Conservation (phyloP, 2,888 invertebrate species). For the Maniola hyperantus region DNA sequence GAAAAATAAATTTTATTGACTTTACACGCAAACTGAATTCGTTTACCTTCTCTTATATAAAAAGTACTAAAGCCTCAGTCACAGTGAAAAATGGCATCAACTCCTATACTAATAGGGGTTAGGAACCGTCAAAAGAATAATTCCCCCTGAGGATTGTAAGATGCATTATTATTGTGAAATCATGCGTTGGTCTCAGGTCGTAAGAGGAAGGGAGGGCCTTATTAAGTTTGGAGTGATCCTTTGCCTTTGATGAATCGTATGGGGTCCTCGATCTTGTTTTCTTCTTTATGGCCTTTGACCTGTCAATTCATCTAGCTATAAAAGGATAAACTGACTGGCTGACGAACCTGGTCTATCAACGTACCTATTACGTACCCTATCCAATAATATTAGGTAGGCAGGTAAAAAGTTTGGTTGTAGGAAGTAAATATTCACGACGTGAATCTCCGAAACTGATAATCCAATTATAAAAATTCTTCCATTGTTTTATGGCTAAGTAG, state of each 20-base stretch:
- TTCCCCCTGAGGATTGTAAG: slow-evolving; percentile 13
- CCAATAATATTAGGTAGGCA: too few relatives aligned
- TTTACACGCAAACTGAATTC: slow-evolving; percentile 25
- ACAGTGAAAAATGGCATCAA: slow-evolving; percentile 9
- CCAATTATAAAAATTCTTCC: too few relatives aligned
- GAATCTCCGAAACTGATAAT: too few relatives aligned
- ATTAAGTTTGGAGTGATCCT: slow-evolving; percentile 29
- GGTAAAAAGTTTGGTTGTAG: too few relatives aligned
- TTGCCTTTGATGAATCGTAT: slow-evolving; percentile 28
- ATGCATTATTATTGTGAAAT: slow-evolving; percentile 36
- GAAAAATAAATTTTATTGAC: slow-evolving; percentile 26
- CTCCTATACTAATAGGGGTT: background rate
- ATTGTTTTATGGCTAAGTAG: too few relatives aligned
- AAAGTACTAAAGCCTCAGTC: background rate
- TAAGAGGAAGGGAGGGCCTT: slow-evolving; percentile 26
- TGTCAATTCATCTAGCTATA: background rate
- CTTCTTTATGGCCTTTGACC: slow-evolving; percentile 12
- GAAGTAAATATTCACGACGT: too few relatives aligned
- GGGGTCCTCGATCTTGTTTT: slow-evolving; percentile 3
- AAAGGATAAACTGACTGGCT: too few relatives aligned
- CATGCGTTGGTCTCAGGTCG: slow-evolving; percentile 29
- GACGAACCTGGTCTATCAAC: too few relatives aligned
- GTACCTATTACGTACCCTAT: too few relatives aligned
- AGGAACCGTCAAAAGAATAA: slow-evolving; percentile 18
- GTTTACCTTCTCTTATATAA: slow-evolving; percentile 16